Evolutionary conservation across 2,888 invertebrate species (phyloP), one percentile per base, ranked within the genome.

Genomic region (Antheraea assamensis): DNA sequence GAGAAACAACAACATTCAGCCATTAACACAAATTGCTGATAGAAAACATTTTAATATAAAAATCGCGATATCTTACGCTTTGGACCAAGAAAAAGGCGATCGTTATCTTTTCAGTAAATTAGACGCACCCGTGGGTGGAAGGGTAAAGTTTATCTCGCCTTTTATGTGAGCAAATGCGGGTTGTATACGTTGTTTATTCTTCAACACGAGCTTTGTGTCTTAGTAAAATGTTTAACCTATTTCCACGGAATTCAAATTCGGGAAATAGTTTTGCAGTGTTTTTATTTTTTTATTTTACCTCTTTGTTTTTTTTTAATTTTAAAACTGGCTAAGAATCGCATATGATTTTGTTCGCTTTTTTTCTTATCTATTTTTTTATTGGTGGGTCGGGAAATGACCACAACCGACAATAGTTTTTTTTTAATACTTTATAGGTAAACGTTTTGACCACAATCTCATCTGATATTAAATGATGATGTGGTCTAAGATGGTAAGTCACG

Each of bases 51-150:
- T 21, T 10, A 35, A 64, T 17, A n/a, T 17, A 19, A 21, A 70
- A 42, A 47, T 15, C 31, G 68, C 27, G 3, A 1, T 3, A 21
- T 71, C 78, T 77, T 72, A 52, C 77, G 10, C 2, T 77, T 82
- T 84, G 68, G 31, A 79, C 85, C 81, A 84, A 85, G 81, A 83
- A 75, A 75, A 17, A 71, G 72, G 73, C 75, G 89, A 90, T 89
- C 83, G 81, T 87, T 88, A 90, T 90, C 89, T 86, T 82, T 83
- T 83, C 87, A 87, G 83, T 90, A 89, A 90, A 90, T 90, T 90
- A 89, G 89, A 87, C 84, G 83, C 83, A 78, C 75, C 81, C 81
- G 80, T 78, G 78, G 80, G 78, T 76, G 83, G 83, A 86, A 87
- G 87, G 88, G 85, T 85, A 74, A 82, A 82, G 83, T 87, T 88